Conservation (phyloP, 2,888 invertebrate genomes). For the Mythimna lalbum region DNA sequence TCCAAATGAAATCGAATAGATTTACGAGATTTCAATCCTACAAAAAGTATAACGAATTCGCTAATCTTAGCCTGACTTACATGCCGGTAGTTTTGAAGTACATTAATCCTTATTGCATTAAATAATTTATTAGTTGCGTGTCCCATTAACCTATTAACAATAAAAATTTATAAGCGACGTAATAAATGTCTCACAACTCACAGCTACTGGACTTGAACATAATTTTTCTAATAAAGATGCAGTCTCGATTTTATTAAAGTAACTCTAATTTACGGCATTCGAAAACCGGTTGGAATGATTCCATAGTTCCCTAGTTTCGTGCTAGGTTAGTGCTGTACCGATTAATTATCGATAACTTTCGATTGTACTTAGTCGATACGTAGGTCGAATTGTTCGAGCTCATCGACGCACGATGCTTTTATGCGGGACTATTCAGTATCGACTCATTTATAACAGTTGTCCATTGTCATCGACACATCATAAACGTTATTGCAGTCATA, state of each 20-base stretch:
- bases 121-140: slow-evolving; percentile 65
- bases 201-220: slow-evolving; percentile 66
- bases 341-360: slow-evolving; percentile 55
- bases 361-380: slow-evolving; percentile 52
- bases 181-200: slow-evolving; percentile 67
- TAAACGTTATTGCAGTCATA: slow-evolving; percentile 27
- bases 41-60: slow-evolving; percentile 74
- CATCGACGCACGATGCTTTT: slow-evolving; percentile 36
- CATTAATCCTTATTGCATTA: slow-evolving; percentile 68
- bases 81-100: slow-evolving; percentile 51
- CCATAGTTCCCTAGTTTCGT: slow-evolving; percentile 23
- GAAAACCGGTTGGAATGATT: slow-evolving; percentile 31
- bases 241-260: slow-evolving; percentile 50
- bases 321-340: slow-evolving; percentile 15
- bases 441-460: slow-evolving; percentile 49
- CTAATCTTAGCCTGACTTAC: slow-evolving; percentile 66
- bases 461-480: slow-evolving; percentile 60
- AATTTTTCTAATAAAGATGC: slow-evolving; percentile 62
- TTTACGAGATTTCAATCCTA: slow-evolving; percentile 69
- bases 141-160: slow-evolving; percentile 68
- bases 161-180: slow-evolving; percentile 63
- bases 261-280: slow-evolving; percentile 44
- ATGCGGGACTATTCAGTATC: slow-evolving; percentile 58
- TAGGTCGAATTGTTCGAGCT: slow-evolving; percentile 29
- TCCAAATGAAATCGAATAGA: slow-evolving; percentile 75